Conservation (phyloP, 2,797 vertebrate genomes). For the Smutsia gigantea region DNA sequence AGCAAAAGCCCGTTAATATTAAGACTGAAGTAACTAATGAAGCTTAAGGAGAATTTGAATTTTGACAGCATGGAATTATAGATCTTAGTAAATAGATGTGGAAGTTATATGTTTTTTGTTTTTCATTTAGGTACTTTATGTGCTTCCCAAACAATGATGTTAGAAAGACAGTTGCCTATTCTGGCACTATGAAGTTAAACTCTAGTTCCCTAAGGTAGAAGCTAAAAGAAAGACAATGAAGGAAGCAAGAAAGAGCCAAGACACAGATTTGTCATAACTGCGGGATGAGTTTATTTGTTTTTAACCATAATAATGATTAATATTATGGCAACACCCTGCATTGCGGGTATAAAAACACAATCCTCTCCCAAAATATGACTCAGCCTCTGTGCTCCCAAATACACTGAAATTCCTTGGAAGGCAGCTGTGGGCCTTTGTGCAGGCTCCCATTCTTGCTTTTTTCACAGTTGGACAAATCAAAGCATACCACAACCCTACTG, state of each 20-base stretch:
- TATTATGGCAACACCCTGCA: slow-evolving; percentile 84
- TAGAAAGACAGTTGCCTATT: slow-evolving; percentile 34
- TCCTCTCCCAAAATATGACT: slow-evolving; percentile 85
- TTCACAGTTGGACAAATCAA: slow-evolving; percentile 60
- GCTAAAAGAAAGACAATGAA: slow-evolving; percentile 74
- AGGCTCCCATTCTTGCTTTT: slow-evolving; percentile 56
- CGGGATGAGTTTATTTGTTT: slow-evolving; percentile 81
- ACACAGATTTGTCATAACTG: slow-evolving; percentile 79
- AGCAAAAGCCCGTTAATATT: slow-evolving; percentile 1
- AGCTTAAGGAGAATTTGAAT: neutral
- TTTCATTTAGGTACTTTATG: neutral
- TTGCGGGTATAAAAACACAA: slow-evolving; percentile 83
- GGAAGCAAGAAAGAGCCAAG: slow-evolving; percentile 73
- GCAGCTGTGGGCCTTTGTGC: slow-evolving; percentile 68
- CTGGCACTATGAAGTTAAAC: slow-evolving; percentile 71
- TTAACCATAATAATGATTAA: slow-evolving; percentile 82
- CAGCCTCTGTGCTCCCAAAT: slow-evolving; percentile 81
- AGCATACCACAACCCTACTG: slow-evolving; percentile 29
- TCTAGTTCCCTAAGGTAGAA: slow-evolving; percentile 54
- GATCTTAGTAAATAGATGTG: slow-evolving; percentile 6
- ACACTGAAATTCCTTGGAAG: slow-evolving; percentile 84
- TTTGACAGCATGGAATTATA: slow-evolving; percentile 25
- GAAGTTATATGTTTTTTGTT: neutral
- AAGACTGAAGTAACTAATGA: slow-evolving; percentile 22
- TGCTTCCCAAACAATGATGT: neutral